Percentiles rank a stretch among this genome's conserved stretches.
phyloP scores from a whole-genome alignment of 2,888 invertebrate genomes.

The Baccha elongata region DNA sequence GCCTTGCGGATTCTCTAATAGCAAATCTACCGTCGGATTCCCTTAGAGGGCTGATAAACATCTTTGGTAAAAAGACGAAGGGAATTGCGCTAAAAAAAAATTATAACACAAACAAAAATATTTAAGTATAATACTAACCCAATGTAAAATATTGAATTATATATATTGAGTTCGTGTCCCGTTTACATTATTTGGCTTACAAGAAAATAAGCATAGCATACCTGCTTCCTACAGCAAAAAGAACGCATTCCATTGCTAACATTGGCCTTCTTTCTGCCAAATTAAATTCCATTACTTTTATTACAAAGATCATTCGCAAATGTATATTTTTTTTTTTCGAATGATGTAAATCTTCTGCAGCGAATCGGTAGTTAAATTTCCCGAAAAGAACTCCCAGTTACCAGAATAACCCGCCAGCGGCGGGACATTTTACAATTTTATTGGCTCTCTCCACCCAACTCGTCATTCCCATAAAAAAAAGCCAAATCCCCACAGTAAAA shows the following conservation, averaged over 20 bases:
- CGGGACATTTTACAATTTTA: constrained; percentile 65
- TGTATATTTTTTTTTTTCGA: constrained; percentile 62
- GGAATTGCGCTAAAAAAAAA: too few species aligned
- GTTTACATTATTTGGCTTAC: too few species aligned
- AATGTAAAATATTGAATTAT: too few species aligned
- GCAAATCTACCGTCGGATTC: too few species aligned
- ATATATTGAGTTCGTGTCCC: too few species aligned
- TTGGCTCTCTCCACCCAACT: constrained; percentile 38
- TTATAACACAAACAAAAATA: too few species aligned
- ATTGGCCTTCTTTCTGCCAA: not conserved
- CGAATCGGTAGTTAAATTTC: constrained; percentile 66
- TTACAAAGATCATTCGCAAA: constrained; percentile 63
- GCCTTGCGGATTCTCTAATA: too few species aligned
- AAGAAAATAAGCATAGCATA: too few species aligned
- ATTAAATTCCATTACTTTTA: constrained; percentile 29
- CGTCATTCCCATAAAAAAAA: constrained; percentile 19
- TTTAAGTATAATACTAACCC: too few species aligned
- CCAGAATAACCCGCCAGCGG: constrained; percentile 20
- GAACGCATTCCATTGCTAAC: not conserved
- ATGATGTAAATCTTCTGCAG: constrained; percentile 63
- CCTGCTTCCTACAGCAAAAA: too few species aligned
- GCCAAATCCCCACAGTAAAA: constrained; percentile 69
- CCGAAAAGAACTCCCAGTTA: constrained; percentile 54
- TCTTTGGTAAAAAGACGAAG: too few species aligned
- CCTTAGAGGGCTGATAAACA: too few species aligned